Evolutionary conservation across 2,113 vertebrate genomes (phyloP).

Genomic region (Anarhynchus alexandrinus): DNA sequence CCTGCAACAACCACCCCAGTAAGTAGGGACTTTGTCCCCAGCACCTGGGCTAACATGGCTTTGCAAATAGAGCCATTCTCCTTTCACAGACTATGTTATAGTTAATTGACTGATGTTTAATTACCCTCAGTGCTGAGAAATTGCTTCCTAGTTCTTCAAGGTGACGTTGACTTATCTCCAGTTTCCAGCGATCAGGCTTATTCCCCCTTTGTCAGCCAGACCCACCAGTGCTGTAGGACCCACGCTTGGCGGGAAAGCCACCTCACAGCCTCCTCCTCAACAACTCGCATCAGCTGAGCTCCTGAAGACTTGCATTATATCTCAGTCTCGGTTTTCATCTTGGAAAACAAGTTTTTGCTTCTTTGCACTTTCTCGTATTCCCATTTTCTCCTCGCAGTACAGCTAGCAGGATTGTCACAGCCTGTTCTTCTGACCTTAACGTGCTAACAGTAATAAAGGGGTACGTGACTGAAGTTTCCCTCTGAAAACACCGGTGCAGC

Average conservation of each 20-base stretch:
- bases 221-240: background rate
- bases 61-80: background rate
- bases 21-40: background rate
- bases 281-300: background rate
- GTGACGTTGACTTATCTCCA: background rate
- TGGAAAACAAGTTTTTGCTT: background rate
- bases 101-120: background rate
- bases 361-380: background rate
- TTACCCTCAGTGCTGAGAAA: background rate
- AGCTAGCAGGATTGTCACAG: background rate
- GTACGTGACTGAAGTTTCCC: background rate
- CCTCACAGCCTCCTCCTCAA: background rate
- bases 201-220: background rate
- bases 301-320: background rate
- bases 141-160: background rate
- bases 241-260: rapidly evolving
- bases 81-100: background rate
- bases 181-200: background rate
- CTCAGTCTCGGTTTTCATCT: background rate
- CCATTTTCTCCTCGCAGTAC: background rate
- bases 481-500: background rate
- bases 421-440: background rate
- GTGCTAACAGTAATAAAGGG: background rate
- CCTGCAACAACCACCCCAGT: background rate
- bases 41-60: background rate